These are phyloP conservation scores for Omphaloscelis lunosa DNA, from an alignment of 2,888 invertebrate genomes.

Conservation along the genomic window DNA sequence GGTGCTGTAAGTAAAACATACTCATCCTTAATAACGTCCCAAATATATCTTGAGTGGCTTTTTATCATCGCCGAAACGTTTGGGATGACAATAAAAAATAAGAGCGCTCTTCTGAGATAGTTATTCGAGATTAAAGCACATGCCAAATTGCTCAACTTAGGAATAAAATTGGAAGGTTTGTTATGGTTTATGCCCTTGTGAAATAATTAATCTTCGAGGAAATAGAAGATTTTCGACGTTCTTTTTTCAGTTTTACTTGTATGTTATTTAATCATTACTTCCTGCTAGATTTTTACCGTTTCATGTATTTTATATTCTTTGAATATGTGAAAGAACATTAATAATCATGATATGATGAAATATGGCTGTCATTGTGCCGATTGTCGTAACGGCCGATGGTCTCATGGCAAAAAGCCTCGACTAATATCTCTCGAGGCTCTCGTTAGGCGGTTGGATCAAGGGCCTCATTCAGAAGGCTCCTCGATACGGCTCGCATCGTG, in stretches of 20 bases:
- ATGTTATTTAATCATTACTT: not conserved
- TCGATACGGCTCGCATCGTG: too few relatives aligned
- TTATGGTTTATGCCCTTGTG: conserved; percentile 17
- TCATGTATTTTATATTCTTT: not conserved
- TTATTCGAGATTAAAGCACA: conserved; percentile 55
- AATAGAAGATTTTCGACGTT: not conserved
- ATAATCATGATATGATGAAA: too few relatives aligned
- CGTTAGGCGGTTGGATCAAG: too few relatives aligned
- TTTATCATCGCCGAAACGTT: conserved; percentile 59
- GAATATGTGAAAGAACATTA: not conserved
- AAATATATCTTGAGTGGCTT: conserved; percentile 51
- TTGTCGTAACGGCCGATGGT: too few relatives aligned
- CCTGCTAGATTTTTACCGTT: not conserved
- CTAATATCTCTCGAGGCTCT: too few relatives aligned
- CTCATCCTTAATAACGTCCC: conserved; percentile 42
- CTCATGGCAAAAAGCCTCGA: too few relatives aligned
- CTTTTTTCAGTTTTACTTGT: not conserved
- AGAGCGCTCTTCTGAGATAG: conserved; percentile 42
- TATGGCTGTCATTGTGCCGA: too few relatives aligned
- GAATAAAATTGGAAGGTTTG: conserved; percentile 41
- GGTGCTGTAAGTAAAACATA: conserved; percentile 93
- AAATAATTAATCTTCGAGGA: conserved; percentile 1
- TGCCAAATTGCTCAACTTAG: conserved; percentile 40
- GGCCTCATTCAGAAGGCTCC: too few relatives aligned
- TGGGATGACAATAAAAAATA: conserved; percentile 52